These are phyloP conservation scores for Orientallactaga sibirica DNA, from an alignment of 2,797 vertebrate species.

Conservation along the genomic window DNA sequence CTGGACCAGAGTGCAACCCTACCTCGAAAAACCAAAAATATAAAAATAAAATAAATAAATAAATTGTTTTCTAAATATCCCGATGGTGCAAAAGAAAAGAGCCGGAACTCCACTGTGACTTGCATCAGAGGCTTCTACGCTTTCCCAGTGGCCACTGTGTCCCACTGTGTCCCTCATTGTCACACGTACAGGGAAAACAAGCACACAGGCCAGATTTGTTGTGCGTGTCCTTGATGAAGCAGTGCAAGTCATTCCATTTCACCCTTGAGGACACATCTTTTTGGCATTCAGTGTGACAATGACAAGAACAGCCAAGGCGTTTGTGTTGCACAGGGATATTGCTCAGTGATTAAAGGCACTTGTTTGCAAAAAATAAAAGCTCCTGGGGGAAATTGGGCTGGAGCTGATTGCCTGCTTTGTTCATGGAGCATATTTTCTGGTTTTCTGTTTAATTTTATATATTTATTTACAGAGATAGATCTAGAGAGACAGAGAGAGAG, in stretches of 20 bases:
- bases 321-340: too few relatives aligned
- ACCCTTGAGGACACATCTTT: not conserved
- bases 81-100: not conserved
- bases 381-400: not conserved
- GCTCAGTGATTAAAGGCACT: too few relatives aligned
- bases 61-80: not conserved
- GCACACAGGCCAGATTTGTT: not conserved
- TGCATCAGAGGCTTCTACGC: too few relatives aligned
- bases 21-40: too few relatives aligned
- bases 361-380: not conserved
- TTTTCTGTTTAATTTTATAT: too few relatives aligned
- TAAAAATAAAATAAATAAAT: too few relatives aligned
- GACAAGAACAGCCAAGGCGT: rapidly evolving
- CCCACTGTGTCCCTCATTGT: too few relatives aligned
- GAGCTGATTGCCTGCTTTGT: not conserved
- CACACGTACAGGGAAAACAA: not conserved
- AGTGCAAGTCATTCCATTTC: not conserved
- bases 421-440: not conserved
- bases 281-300: not conserved
- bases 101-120: rapidly evolving
- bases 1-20: too few relatives aligned
- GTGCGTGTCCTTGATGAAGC: not conserved
- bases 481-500: too few relatives aligned
- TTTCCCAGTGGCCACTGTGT: rapidly evolving
- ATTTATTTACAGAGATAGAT: too few relatives aligned